Base-by-base conservation (phyloP, 2,888 invertebrate genomes). In the Choreutis nemorana region DNA sequence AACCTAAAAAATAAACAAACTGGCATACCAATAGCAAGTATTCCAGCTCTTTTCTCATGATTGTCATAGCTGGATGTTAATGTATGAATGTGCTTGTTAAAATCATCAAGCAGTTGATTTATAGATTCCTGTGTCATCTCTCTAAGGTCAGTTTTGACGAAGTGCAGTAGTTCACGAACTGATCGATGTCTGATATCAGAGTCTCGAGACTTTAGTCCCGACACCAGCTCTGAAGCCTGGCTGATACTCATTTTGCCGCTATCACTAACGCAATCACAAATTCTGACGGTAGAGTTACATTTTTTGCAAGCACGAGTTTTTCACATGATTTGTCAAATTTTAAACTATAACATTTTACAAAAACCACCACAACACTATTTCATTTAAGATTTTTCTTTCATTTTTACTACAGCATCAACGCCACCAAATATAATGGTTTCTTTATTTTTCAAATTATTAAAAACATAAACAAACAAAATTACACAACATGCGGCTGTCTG, bases 11-110 rank as follows among this genome's bases (percentile, higher is more conserved):
- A 15, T 6, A 11, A 31, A 28, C 14, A 12, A 29, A 34, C 15
- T 18, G 5, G 52, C 64, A 60, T 61, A 90, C 90, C 87, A 54
- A 97, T 97, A 2, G 94, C 94, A 14, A 97, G 73, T 43, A 97
- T 94, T 28, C 95, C 97, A 31, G 96, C 97, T 73, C 94, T 96
- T 55, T 92, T 94, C 56, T 97, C 97, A 65, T 91, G 91, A 22
- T 90, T 87, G 60, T 97, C 96, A 18, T 89, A 86, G 45, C 94
- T 92, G 11, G 93, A 91, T 3, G 96, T 94, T 90, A 97, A 90
- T 53, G 93, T 90, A 58, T 93, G 94, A 40, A 97, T 96, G 51
- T 94, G 91, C 58, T 94, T 92, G 61, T 96, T 95, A 52, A 97
- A 94, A 39, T 94, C 92, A 56, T 97, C 97, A 59, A 97, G 87